Base-by-base conservation (phyloP, 2,113 vertebrate species). In the Mohoua ochrocephala region DNA sequence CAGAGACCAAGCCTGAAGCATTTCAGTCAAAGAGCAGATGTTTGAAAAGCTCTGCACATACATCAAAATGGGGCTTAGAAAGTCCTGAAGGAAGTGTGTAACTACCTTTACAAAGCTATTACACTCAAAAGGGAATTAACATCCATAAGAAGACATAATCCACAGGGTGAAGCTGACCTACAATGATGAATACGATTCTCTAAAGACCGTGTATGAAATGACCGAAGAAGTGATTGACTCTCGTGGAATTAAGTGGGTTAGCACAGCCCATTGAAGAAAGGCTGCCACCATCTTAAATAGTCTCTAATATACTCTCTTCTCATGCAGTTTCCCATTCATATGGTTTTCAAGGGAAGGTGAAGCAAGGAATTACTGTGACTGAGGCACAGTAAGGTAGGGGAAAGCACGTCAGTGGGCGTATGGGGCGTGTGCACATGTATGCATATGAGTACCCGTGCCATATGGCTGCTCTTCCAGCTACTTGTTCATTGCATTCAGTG, bases 1-100 rank as follows among this genome's bases (percentile, higher is more conserved):
- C 60, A 56, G 41, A 91, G 33, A 83, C 37, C 42, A 35, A 93
- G 90, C 87, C 94, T 70, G 54, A 65, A 90, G 87, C 85, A 4
- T 42, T 96, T 85, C 45, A 77, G 59, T 65, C 21, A 67, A 75
- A 93, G 87, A 77, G 87, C 70, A 88, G 84, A 93, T 67, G 60
- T 80, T 85, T 88, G 44, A 87, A 86, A 73, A 70, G 47, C 85
- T 54, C 71, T 49, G 75, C 91, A 52, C 35, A 5, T 28, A 54
- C 17, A 73, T 87, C 82, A 76, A 91, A 94, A 65, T 31, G 12
- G 24, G 41, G 20, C 65, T 93, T 67, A 69, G 44, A 87, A 85
- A 69, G 39, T 87, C 74, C 89, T 95, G 89, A 53, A 95, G 74
- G n/a, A 96, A 65, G 50, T n/a, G n/a, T n/a, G n/a, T 41, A 69